Evolutionary conservation across 2,113 vertebrate species (phyloP).

Genomic region (Dermatemys mawii): DNA sequence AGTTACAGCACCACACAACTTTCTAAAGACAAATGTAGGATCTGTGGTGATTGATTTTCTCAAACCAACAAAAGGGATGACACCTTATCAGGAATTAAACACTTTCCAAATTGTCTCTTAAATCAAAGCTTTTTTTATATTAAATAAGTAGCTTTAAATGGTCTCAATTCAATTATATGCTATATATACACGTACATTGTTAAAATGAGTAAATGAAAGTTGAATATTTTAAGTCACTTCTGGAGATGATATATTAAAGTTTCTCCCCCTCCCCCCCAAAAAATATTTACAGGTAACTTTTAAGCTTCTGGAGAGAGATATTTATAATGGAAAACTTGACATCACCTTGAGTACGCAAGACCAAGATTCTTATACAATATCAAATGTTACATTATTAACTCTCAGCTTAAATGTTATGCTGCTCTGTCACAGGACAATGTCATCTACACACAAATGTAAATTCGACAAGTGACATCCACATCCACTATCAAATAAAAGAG

Average conservation of each 20-base stretch:
- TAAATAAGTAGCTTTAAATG: background rate
- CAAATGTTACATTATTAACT: slow-evolving; percentile 35
- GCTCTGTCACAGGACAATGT: slow-evolving; percentile 17
- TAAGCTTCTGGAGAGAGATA: slow-evolving; percentile 56
- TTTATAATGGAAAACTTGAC: slow-evolving; percentile 21
- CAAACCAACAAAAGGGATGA: background rate
- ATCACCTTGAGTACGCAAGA: slow-evolving; percentile 37
- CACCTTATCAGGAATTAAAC: background rate
- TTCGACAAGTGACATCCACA: slow-evolving; percentile 11
- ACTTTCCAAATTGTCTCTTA: background rate
- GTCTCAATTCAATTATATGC: background rate
- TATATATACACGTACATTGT: background rate
- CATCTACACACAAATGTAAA: background rate
- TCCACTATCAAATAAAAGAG: background rate
- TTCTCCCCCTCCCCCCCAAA: slow-evolving; percentile 6
- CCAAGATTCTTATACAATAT: slow-evolving; percentile 22
- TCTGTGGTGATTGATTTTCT: background rate
- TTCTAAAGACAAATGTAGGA: background rate
- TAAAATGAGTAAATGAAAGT: background rate
- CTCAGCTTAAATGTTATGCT: slow-evolving; percentile 31
- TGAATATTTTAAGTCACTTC: background rate
- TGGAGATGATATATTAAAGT: slow-evolving; percentile 14
- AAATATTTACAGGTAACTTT: slow-evolving; percentile 48
- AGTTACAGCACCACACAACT: background rate
- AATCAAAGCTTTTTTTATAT: slow-evolving; percentile 12